Conservation (phyloP, 2,888 invertebrate species). For the Limnephilus lunatus region DNA sequence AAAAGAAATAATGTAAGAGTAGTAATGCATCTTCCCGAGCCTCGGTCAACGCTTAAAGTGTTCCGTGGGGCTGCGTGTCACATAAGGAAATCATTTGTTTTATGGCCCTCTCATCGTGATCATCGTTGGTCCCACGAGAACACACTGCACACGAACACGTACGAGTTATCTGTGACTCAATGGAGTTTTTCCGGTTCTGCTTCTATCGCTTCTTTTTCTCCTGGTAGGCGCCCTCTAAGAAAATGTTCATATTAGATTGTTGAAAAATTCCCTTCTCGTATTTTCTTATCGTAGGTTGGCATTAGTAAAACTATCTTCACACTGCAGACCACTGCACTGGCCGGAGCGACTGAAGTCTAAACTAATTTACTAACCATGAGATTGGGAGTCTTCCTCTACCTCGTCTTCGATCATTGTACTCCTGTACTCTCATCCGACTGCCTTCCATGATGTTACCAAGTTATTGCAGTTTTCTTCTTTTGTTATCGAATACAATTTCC, state of each 20-base stretch:
- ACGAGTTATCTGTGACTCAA: neutral
- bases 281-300: neutral
- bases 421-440: too few relatives aligned
- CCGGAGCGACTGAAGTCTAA: neutral
- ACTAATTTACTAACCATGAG: neutral
- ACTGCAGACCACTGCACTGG: too few relatives aligned
- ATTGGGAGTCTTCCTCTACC: neutral
- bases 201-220: neutral
- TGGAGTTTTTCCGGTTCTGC: neutral
- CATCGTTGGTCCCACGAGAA: neutral
- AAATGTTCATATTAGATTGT: neutral
- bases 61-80: neutral
- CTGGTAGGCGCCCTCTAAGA: neutral
- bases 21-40: neutral
- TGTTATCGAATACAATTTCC: too few relatives aligned
- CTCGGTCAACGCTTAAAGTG: neutral
- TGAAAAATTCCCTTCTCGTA: neutral
- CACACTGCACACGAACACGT: neutral
- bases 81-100: slow-evolving; percentile 5
- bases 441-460: too few relatives aligned
- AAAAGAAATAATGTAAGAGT: neutral
- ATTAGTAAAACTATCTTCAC: neutral
- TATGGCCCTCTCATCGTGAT: neutral
- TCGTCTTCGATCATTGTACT: neutral
- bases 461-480: too few relatives aligned